Evolutionary conservation across 1,140 invertebrate genomes (phyloP), one percentile per base, ranked within the genome.

Genomic region (Lasioglossum albipes): DNA sequence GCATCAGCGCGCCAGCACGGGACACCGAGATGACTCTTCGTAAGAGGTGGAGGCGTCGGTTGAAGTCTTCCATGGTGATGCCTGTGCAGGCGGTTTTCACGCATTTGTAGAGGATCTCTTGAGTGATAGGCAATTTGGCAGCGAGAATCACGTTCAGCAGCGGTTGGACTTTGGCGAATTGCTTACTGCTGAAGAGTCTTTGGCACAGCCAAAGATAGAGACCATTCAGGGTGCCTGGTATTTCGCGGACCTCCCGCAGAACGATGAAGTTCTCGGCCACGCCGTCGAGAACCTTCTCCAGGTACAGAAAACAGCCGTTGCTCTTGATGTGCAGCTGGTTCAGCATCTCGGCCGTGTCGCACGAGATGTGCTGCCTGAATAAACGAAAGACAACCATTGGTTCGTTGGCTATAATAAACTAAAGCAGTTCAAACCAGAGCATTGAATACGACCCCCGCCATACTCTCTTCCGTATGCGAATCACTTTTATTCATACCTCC

Each of bases 291-390:
- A 98, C 97, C 91, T 97, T 98, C 91, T 99, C 97, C 76, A 99
- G 92, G 88, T 99, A 99, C 0, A 99, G 94, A 86, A 99, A 97
- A 90, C 98, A 99, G 0, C 98, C 98, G 91, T 99, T 98, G 89
- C 97, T 98, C 92, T 99, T 99, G 83, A 99, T 99, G 88, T 99
- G 96, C 10, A 99, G 94, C 88, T 99, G 98, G 92, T 99, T 99
- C 10, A 99, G 93, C 93, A 98, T 98, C 85, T 99, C 98, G 0
- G 98, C 98, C 0, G 98, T 98, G 88, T 98, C 97, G 54, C 94
- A 86, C 72, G 95, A 96, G 69, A 97, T 95, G 87, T 97, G 97
- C 87, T 97, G 96, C 79, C 97, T 87, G 70, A 20, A 18, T 2
- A 20, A 45, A 68, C 22, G n/a, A 49, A 72, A 54, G 12, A 6